Evolutionary conservation across 2,113 vertebrate genomes (phyloP), one percentile per base, ranked within the genome.

Genomic region (Ammodytes marinus): DNA sequence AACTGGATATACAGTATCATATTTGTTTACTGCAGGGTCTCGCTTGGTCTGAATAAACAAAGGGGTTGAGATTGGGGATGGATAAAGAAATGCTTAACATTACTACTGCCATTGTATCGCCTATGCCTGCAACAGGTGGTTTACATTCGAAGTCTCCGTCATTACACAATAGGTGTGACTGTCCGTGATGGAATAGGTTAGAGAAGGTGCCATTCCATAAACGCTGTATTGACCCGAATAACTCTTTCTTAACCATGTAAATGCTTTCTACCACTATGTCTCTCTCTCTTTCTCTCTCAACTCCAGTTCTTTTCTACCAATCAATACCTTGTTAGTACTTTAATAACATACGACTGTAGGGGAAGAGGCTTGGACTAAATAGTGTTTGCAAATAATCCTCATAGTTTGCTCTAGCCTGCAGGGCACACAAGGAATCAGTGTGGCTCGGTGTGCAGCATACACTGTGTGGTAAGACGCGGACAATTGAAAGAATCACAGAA

Each of bases 311-410:
- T 80, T 85, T 72, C 68, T 74, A 80, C 65, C 58, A 82, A 86
- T 93, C 91, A 85, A 91, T 91, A 94, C 85, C 80, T 92, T 72
- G 63, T 93, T 92, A 82, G 90, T 94, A 87, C 88, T 91, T 93
- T 86, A 78, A 90, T 86, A 88, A 89, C 81, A 88, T 76, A 63
- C 77, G 86, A 86, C 74, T 74, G 54, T 84, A 86, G 83, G 66
- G 76, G 57, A 84, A 84, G 64, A 57, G 66, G 37, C 73, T 78
- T 84, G 86, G 67, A 76, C 70, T 76, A 58, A 73, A 65, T 59
- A 77, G 77, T 61, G 75, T 87, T 90, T 90, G 74, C 64, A 89
- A 84, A 80, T 74, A 49, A 84, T 60, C n/a, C 67, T 68, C 17
- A 15, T 59, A 78, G 74, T 83, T 85, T 79, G 76, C 77, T 53